Percentiles rank a stretch among this genome's conserved stretches.
These are phyloP conservation scores for Spinus pinus DNA, from an alignment of 2,797 vertebrate genomes.

Conservation along the genomic window DNA sequence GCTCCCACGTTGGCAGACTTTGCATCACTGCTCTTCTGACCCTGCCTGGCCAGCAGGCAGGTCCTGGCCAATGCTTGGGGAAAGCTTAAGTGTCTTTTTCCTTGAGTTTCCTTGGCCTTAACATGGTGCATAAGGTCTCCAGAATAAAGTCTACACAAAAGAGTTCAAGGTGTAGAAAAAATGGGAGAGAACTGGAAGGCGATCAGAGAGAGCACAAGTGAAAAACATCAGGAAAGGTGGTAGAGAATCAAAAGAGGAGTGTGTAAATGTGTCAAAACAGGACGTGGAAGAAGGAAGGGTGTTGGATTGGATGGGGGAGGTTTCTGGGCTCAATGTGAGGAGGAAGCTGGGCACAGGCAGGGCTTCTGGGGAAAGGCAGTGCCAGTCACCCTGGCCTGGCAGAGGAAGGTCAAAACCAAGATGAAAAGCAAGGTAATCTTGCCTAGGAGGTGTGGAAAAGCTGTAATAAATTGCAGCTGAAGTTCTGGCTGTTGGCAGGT, in stretches of 20 bases:
- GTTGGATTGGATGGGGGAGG: neutral
- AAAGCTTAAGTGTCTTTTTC: neutral
- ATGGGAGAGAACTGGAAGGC: neutral
- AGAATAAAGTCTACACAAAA: neutral
- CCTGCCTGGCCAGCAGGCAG: neutral
- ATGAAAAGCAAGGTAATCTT: neutral
- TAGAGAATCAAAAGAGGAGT: neutral
- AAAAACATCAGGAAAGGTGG: neutral
- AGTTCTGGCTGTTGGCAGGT: neutral
- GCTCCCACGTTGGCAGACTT: neutral
- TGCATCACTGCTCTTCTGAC: neutral
- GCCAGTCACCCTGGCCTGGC: neutral
- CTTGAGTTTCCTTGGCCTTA: neutral
- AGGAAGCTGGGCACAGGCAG: neutral
- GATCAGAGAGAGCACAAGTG: accelerated
- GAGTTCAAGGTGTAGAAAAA: neutral
- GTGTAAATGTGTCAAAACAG: neutral
- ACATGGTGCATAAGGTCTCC: neutral
- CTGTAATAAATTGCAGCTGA: neutral
- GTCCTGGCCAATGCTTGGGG: neutral
- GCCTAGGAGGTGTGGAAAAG: neutral
- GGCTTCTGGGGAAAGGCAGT: neutral
- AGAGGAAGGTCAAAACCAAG: neutral
- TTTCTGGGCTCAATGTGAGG: neutral
- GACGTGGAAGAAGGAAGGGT: neutral